Evolutionary conservation across 2,113 vertebrate species (phyloP).

Genomic region (Leptobrachium ailaonicum): DNA sequence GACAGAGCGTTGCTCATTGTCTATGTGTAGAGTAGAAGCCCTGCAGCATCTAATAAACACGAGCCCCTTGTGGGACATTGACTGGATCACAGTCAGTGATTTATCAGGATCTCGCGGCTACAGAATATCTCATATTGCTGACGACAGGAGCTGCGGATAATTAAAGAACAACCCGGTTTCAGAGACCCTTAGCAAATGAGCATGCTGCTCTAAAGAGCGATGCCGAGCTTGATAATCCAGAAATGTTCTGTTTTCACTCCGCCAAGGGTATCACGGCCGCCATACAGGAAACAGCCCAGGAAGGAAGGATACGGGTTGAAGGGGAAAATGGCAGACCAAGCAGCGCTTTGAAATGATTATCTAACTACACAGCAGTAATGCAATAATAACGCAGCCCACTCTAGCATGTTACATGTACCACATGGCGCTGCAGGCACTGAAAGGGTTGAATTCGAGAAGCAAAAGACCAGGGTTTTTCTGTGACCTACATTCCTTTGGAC

Average conservation of each 20-base stretch:
- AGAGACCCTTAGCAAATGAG: background rate
- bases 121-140: conserved; percentile 14
- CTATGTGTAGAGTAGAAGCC: background rate
- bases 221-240: background rate
- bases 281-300: background rate
- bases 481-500: conserved; percentile 83
- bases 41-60: conserved; percentile 18
- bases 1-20: background rate
- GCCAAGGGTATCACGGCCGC: background rate
- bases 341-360: background rate
- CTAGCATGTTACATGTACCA: conserved; percentile 16
- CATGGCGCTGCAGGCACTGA: conserved; percentile 30
- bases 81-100: conserved; percentile 13
- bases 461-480: conserved; percentile 55
- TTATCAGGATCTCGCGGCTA: background rate
- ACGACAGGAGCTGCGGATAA: background rate
- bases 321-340: background rate
- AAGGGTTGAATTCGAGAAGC: conserved; percentile 22
- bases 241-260: background rate
- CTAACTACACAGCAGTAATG: conserved; percentile 2
- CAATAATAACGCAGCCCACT: conserved; percentile 9
- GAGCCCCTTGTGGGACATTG: background rate
- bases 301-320: background rate
- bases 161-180: background rate
- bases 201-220: background rate